Conservation (phyloP, 2,113 vertebrate species). For the Vidua macroura region DNA sequence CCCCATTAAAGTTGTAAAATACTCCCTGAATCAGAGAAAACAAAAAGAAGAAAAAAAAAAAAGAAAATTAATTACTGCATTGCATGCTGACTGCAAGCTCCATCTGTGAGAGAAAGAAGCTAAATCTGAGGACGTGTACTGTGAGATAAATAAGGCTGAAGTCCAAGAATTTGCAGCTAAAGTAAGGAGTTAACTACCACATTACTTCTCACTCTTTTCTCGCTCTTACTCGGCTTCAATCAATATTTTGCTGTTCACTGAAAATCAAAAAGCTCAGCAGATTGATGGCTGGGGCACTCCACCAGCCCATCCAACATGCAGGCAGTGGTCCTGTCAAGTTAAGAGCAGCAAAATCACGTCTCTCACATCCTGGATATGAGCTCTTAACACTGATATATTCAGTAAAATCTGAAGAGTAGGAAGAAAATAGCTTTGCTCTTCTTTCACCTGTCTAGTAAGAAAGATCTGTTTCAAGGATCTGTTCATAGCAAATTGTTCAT, state of each 20-base stretch:
- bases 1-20: background rate
- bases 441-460: background rate
- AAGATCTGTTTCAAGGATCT: background rate
- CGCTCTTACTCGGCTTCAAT: background rate
- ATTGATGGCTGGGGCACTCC: background rate
- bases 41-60: background rate
- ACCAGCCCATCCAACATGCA: background rate
- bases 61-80: background rate
- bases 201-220: background rate
- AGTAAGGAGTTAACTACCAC: background rate
- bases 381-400: background rate
- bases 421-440: background rate
- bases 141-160: background rate
- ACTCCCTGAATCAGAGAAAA: background rate
- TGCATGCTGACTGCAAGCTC: background rate
- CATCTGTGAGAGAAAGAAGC: background rate
- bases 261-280: background rate
- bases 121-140: background rate
- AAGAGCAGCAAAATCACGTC: background rate
- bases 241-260: background rate
- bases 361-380: background rate
- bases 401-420: background rate
- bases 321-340: background rate
- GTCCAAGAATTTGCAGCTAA: background rate
- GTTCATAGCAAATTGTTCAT: background rate